Base-by-base conservation (phyloP, 2,113 vertebrate genomes). In the Halichoeres trimaculatus region DNA sequence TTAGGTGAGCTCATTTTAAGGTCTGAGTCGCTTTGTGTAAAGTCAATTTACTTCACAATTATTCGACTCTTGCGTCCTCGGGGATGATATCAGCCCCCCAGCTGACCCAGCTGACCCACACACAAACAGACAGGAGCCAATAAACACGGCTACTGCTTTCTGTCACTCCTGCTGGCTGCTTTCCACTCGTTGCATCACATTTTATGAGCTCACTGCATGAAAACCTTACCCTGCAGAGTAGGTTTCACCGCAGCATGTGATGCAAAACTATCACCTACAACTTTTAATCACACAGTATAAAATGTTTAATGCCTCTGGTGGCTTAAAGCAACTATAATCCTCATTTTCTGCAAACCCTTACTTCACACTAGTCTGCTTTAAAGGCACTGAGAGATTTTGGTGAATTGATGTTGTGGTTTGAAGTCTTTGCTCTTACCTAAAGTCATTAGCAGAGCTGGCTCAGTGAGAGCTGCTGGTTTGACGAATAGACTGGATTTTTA, bases 391-490 rank as follows among this genome's bases (percentile, higher is more conserved):
- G 35, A 38, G 71, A 51, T 61, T 63, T 53, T 38, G 53, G 45
- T 23, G 52, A 74, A 70, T 38, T 24, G 59, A 74, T 63, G 69
- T 64, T 67, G 63, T 74, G 68, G 57, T 38, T 61, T 74, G 12
- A 24, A n/a, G 23, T 65, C 45, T 56, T 19, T 2, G 16, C 62
- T 54, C 67, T 75, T 58, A 81, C 78, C 65, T 56, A 19, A 30
- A 76, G 66, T 76, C 58, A 36, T 82, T 77, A 77, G 65, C 61
- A 13, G 60, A 11, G 61, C 52, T 63, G 52, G 80, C 70, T 48
- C 34, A n/a, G 24, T 41, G 72, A 76, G 24, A 2, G 63, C 69
- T 48, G 52, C 61, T 54, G 24, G 22, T 60, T 63, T 81, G 82
- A 85, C 30, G 71, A 80, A 83, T 69, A 62, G 45, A 64, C 54